Evolutionary conservation across 2,113 vertebrate genomes (phyloP).

Genomic region (Colistium nudipinnis): DNA sequence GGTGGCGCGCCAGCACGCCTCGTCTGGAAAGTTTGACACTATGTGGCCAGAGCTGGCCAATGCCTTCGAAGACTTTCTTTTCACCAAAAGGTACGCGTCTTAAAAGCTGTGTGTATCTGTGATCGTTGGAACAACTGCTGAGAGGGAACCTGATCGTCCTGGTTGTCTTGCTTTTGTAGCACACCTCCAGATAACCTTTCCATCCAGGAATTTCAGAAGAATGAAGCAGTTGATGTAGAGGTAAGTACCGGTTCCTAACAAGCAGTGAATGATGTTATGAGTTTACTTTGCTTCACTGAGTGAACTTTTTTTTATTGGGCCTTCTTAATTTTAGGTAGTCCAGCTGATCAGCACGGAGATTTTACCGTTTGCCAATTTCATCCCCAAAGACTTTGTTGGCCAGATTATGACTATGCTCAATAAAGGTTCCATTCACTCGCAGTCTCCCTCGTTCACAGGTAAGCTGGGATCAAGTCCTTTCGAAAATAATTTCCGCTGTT

Average conservation of each 20-base stretch:
- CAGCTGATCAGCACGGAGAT: conserved; percentile 98
- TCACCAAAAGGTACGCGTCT: conserved; percentile 92
- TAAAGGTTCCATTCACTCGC: conserved; percentile 98
- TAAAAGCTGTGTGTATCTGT: neutral
- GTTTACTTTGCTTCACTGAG: neutral
- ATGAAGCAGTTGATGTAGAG: conserved; percentile 97
- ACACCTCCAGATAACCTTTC: conserved; percentile 96
- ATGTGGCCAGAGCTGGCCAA: conserved; percentile 98
- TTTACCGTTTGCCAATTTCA: conserved; percentile 97
- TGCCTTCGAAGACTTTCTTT: conserved; percentile 97
- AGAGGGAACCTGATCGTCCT: neutral
- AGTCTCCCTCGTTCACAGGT: conserved; percentile 98
- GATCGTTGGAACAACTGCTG: neutral
- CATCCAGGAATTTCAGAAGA: conserved; percentile 99
- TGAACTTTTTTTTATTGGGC: conserved; percentile 10
- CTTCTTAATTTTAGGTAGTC: conserved; percentile 87
- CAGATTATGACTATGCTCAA: conserved; percentile 99
- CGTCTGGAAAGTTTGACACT: conserved; percentile 94
- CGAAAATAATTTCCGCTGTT: neutral
- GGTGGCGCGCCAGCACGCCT: conserved; percentile 95
- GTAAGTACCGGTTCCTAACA: conserved; percentile 63
- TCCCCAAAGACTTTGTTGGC: conserved; percentile 98
- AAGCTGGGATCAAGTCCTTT: conserved; percentile 28
- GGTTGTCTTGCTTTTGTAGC: conserved; percentile 71
- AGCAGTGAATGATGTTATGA: neutral